Conservation (phyloP, 2,888 invertebrate species). For the Rhamphomyia laevipes region DNA sequence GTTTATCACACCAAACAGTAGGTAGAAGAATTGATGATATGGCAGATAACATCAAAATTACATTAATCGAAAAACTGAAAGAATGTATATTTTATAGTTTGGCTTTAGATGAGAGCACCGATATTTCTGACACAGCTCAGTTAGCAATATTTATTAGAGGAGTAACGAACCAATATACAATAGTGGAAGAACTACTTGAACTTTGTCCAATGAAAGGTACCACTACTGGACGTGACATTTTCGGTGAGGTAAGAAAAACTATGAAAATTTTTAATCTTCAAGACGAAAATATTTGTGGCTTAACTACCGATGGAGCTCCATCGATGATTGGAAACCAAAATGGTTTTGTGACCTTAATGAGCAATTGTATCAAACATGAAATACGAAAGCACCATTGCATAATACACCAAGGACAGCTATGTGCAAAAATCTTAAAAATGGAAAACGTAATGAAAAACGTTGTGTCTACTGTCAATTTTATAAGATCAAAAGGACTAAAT, state of each 20-base stretch:
- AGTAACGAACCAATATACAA: not conserved
- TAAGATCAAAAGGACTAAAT: slow-evolving; percentile 1
- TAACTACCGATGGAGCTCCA: not conserved
- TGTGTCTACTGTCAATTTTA: slow-evolving; percentile 1
- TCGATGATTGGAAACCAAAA: not conserved
- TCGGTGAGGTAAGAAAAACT: not conserved
- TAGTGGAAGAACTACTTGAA: not conserved
- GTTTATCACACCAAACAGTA: not conserved
- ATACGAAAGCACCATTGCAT: not conserved
- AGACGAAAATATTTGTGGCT: not conserved
- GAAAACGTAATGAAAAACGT: slow-evolving; percentile 1
- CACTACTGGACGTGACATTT: not conserved
- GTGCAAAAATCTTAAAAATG: slow-evolving; percentile 1
- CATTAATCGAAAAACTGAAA: not conserved
- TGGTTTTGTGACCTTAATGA: slow-evolving; percentile 1
- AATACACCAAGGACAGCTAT: not conserved
- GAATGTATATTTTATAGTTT: not conserved
- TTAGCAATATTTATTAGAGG: not conserved
- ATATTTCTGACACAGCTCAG: not conserved
- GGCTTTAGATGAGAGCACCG: not conserved
- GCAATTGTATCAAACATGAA: not conserved
- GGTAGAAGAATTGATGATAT: not conserved
- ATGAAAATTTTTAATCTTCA: not conserved
- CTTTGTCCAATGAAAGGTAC: not conserved
- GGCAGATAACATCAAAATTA: not conserved